A percentile compares a stretch with the other conserved stretches of the same genome.
Conservation (phyloP, 2,797 vertebrate species). For the Silurus lanzhouensis region DNA sequence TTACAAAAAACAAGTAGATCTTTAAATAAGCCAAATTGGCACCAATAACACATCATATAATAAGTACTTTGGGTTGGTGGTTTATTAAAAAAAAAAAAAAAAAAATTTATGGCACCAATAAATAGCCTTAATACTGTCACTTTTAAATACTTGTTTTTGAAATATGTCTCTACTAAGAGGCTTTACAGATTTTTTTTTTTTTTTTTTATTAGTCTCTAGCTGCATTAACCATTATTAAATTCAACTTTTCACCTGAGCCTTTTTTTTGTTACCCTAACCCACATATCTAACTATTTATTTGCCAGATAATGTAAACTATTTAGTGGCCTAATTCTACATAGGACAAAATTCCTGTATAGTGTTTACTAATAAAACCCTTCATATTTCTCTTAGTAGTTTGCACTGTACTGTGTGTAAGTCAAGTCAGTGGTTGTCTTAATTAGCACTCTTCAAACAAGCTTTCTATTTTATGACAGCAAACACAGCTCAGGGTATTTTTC, state of each 20-base stretch:
- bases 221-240: background rate
- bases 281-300: background rate
- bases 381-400: background rate
- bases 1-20: background rate
- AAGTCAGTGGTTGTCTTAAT: too few species aligned
- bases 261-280: background rate
- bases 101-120: background rate
- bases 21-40: background rate
- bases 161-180: background rate
- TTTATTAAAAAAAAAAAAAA: background rate
- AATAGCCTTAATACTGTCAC: background rate
- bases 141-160: background rate
- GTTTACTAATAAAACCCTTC: background rate
- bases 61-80: background rate
- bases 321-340: background rate
- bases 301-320: background rate
- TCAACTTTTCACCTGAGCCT: background rate
- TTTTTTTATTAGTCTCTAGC: background rate
- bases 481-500: background rate
- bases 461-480: background rate
- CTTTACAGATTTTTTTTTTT: background rate
- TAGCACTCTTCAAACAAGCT: background rate
- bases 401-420: background rate
- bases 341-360: background rate
- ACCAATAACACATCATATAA: background rate